phyloP scores from a whole-genome alignment of 1,140 invertebrate genomes.

The Drosophila chauvacae region DNA sequence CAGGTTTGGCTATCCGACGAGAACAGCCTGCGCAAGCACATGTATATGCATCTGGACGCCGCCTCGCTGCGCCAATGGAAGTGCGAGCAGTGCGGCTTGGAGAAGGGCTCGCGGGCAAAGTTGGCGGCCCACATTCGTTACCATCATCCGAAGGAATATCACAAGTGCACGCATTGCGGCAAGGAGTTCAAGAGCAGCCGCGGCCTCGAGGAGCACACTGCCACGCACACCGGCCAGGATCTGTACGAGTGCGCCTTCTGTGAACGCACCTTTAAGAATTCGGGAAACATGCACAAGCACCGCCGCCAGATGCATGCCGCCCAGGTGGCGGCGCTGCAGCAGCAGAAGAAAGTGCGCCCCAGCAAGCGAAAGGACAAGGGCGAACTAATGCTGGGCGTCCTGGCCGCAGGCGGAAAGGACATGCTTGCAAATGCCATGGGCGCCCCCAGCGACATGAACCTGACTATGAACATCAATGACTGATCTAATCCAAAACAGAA shows the following conservation, averaged over 20 bases:
- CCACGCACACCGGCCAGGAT: conserved; percentile 64
- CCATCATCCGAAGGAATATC: conserved; percentile 53
- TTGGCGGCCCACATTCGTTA: conserved; percentile 54
- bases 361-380: conserved; percentile 46
- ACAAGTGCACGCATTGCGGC: conserved; percentile 59
- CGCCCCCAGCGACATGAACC: not conserved
- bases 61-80: conserved; percentile 46
- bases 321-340: conserved; percentile 54
- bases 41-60: conserved; percentile 55
- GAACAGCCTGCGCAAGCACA: conserved; percentile 58
- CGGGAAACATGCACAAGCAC: conserved; percentile 70
- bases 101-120: conserved; percentile 37
- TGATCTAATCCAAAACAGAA: conserved; percentile 25
- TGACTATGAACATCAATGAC: conserved; percentile 10
- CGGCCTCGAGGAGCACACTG: conserved; percentile 63
- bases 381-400: conserved; percentile 28
- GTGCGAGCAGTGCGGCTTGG: conserved; percentile 56
- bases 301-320: conserved; percentile 60
- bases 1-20: conserved; percentile 51
- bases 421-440: conserved; percentile 6
- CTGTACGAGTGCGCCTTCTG: conserved; percentile 72
- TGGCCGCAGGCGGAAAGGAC: conserved; percentile 12
- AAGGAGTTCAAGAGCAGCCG: conserved; percentile 60
- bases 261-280: conserved; percentile 63
- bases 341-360: conserved; percentile 45